A percentile compares a stretch with the other conserved stretches of the same genome.
phyloP scores from a whole-genome alignment of 92 coral and sea anemone genomes.

The Ricordea florida region DNA sequence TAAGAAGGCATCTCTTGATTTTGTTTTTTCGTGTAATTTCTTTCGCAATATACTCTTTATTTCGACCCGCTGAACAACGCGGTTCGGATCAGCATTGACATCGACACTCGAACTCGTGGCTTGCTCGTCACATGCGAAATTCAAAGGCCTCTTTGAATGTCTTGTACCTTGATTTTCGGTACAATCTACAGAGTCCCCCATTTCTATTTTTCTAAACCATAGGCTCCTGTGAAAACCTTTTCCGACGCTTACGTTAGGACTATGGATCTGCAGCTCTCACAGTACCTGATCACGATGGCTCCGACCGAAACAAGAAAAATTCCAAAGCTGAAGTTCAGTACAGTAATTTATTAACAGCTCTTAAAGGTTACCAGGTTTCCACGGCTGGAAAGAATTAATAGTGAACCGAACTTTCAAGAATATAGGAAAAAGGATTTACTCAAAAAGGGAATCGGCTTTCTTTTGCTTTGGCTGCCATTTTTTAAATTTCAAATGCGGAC shows the following conservation, averaged over 20 bases:
- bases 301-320: neutral
- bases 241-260: constrained; percentile 1
- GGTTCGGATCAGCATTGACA: constrained; percentile 3
- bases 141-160: constrained; percentile 9
- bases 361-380: constrained; percentile 14
- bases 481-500: no score
- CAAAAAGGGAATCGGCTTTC: constrained; percentile 5
- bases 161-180: neutral
- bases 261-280: constrained; percentile 7
- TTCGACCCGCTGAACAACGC: constrained; percentile 7
- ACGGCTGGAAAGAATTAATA: neutral
- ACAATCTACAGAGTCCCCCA: constrained; percentile 15
- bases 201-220: constrained; percentile 2
- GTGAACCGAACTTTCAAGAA: constrained; percentile 18
- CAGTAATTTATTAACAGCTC: constrained; percentile 8
- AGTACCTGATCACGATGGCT: constrained; percentile 4
- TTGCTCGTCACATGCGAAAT: constrained; percentile 11
- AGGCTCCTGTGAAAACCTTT: constrained; percentile 19
- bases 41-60: constrained; percentile 16
- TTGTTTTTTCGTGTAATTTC: constrained; percentile 23
- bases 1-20: constrained; percentile 23
- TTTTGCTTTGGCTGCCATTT: no score
- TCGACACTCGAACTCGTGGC: constrained; percentile 15
- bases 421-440: neutral
- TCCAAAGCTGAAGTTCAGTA: constrained; percentile 2